These are phyloP conservation scores for Marmota flaviventris DNA, from an alignment of 2,113 vertebrate species.

Conservation along the genomic window DNA sequence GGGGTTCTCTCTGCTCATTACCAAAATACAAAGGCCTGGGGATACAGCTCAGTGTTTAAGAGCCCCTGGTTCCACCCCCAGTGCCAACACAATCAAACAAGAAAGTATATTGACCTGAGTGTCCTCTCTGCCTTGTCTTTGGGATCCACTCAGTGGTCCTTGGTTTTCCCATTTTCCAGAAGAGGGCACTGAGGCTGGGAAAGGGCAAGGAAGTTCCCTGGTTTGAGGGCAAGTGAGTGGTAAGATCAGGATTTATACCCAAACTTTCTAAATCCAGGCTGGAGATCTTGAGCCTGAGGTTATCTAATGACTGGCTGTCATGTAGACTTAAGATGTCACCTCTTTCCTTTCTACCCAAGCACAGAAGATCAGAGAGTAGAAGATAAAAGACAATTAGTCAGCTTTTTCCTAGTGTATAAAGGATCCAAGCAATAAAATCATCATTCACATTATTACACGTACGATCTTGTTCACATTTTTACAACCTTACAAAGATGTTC, in stretches of 20 bases:
- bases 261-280: neutral
- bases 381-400: neutral
- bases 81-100: no score
- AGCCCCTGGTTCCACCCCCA: no score
- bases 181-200: neutral
- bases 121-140: rapidly evolving
- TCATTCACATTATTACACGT: neutral
- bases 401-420: neutral
- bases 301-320: neutral
- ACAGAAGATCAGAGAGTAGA: neutral
- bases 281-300: neutral
- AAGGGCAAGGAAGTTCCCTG: no score
- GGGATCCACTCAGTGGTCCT: no score
- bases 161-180: neutral
- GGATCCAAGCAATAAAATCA: no score
- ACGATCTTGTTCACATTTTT: neutral
- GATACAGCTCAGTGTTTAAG: no score
- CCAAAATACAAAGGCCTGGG: no score
- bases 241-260: neutral
- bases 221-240: no score
- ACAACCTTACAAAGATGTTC: neutral
- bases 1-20: no score
- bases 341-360: no score
- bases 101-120: no score
- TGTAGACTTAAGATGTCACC: no score